These are phyloP conservation scores for Stenodema calcarata DNA, from an alignment of 2,888 invertebrate species.

Conservation along the genomic window DNA sequence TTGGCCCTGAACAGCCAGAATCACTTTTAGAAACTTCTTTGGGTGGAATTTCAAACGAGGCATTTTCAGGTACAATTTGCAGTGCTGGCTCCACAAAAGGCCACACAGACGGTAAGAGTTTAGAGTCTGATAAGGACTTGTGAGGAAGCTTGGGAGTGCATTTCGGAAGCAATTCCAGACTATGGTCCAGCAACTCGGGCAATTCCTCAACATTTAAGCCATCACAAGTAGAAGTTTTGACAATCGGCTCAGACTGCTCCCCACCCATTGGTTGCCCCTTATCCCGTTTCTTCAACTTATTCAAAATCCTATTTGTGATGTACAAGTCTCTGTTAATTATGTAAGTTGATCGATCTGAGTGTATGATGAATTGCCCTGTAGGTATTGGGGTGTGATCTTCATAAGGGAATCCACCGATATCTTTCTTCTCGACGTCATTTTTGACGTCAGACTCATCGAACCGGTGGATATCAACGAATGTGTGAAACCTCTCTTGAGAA, in stretches of 20 bases:
- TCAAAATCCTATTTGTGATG: constrained; percentile 51
- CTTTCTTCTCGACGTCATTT: neutral
- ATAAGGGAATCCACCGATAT: neutral
- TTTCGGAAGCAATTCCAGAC: neutral
- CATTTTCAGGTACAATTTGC: neutral
- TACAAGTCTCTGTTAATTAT: constrained; percentile 53
- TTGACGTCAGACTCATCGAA: neutral
- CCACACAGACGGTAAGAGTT: neutral
- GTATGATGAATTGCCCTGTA: constrained; percentile 16
- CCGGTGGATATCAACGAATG: neutral
- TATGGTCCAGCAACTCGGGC: neutral
- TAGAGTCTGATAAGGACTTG: neutral
- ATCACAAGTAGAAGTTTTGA: neutral
- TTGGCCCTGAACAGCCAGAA: neutral
- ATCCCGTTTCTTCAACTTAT: constrained; percentile 46
- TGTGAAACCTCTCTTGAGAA: neutral
- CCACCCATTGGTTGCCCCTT: neutral
- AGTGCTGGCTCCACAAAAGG: neutral
- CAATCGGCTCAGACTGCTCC: neutral
- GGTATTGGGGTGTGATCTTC: neutral
- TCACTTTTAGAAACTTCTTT: neutral
- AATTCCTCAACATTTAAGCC: neutral
- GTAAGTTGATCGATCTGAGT: constrained; percentile 39
- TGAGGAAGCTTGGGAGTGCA: neutral
- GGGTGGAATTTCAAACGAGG: neutral